A percentile compares a stretch with the other conserved stretches of the same genome.
Conservation (phyloP, 2,797 vertebrate species). For the Tenualosa thibaudeaui region DNA sequence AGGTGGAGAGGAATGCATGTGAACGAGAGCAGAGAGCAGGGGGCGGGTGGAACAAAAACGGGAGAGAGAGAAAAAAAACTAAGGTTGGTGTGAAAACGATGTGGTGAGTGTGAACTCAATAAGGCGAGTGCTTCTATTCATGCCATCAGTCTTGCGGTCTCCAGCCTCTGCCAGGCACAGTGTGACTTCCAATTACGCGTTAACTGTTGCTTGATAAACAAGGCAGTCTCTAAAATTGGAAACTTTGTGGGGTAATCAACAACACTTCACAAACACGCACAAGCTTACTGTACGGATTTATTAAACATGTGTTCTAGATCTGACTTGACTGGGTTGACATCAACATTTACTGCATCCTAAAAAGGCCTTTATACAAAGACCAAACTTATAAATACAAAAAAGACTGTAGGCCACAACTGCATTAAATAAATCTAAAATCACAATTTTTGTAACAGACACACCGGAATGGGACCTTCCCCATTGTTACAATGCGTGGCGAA, state of each 20-base stretch:
- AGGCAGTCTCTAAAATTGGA: neutral
- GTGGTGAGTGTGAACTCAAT: constrained; percentile 10
- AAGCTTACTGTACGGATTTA: neutral
- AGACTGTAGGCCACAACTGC: neutral
- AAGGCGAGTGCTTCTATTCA: constrained; percentile 17
- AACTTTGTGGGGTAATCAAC: neutral
- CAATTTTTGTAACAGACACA: neutral
- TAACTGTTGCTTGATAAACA: neutral
- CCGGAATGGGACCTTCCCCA: neutral
- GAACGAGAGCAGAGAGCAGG: constrained; percentile 30
- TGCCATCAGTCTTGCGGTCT: constrained; percentile 16
- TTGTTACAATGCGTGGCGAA: neutral
- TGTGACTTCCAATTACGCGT: constrained; percentile 3
- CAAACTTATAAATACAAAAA: neutral
- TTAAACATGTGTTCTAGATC: neutral
- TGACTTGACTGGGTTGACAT: neutral
- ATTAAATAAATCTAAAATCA: neutral
- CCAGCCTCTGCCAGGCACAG: neutral
- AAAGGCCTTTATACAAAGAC: neutral
- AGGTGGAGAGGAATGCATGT: constrained; percentile 61
- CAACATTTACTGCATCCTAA: neutral
- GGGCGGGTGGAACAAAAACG: constrained; percentile 36
- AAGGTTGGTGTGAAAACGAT: neutral
- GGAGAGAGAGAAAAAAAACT: neutral
- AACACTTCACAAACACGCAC: neutral